These are phyloP conservation scores for Psephotus haematonotus DNA, from an alignment of 2,113 vertebrate genomes.

Conservation along the genomic window DNA sequence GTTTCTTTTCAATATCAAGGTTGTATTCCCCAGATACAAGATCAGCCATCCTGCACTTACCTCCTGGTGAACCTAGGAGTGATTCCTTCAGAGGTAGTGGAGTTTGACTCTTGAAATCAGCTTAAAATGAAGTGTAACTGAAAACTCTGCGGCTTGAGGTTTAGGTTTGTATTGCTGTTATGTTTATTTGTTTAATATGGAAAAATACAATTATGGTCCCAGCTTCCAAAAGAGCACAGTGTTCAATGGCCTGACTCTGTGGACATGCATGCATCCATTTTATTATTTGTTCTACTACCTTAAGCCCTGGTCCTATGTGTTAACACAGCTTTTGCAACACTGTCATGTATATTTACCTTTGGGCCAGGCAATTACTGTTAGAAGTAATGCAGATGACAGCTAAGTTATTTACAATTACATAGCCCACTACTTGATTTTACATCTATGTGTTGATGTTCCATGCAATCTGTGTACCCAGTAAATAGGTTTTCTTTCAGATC, in stretches of 20 bases:
- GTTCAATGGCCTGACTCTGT: not conserved
- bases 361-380: not conserved
- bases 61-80: not conserved
- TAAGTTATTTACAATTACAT: not conserved
- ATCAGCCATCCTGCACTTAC: not conserved
- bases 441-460: not conserved
- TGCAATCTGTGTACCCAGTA: not conserved
- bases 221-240: not conserved
- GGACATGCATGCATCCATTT: not conserved
- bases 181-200: not conserved
- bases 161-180: not conserved
- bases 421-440: not conserved
- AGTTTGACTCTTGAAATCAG: not conserved
- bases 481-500: not conserved
- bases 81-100: not conserved
- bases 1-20: not conserved
- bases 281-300: not conserved
- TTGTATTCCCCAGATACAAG: too few species aligned
- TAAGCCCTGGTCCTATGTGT: not conserved
- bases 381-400: not conserved
- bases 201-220: not conserved
- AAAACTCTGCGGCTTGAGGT: not conserved
- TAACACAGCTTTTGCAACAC: not conserved
- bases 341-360: not conserved
- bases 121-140: not conserved